Base-by-base conservation (phyloP, 2,797 vertebrate genomes). In the Paratrypauchen microcephalus region DNA sequence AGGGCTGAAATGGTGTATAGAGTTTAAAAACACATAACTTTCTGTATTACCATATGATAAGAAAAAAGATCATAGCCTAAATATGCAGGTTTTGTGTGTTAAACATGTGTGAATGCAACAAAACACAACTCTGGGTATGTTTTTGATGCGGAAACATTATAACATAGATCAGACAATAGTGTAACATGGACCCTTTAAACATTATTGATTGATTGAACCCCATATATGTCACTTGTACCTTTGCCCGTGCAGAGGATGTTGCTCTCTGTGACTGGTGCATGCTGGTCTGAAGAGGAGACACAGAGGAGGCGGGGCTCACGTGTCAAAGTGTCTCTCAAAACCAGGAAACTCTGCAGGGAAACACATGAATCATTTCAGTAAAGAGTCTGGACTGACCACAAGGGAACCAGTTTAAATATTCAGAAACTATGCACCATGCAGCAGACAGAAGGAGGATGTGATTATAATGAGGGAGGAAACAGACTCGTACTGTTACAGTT, bases 331-430 rank as follows among this genome's bases (percentile, higher is more conserved):
- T 91, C 91, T 6, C 75, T 68, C 65, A 94, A 81, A 60, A 94
- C 78, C 80, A 94, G 89, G 88, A 94, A 94, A 75, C 92, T 93
- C 94, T 94, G 80, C 19, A 70, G 65, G 73, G 76, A 84, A 59
- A 75, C 9, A 78, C 23, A 32, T 82, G 82, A 86, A 58, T 86
- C 80, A 81, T 75, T 70, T 85, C 64, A 68, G 36, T 47, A 45
- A 36, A 56, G 30, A 62, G 19, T 36, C 1, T 18, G 41, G 23
- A 66, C 28, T 5, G 55, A 76, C 55, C 23, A 16, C 21, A 15
- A 28, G 55, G 24, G 15, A 57, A 13, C 2, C 11, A 28, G 23
- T 26, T 26, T 28, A 57, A 59, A 32, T 32, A 13, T 16, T 19
- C 18, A 19, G 18, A 30, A n/a, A 8, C 1, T 13, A 28, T 1